phyloP scores from a whole-genome alignment of 1,140 invertebrate genomes.

The Trypoxylus dichotomus region DNA sequence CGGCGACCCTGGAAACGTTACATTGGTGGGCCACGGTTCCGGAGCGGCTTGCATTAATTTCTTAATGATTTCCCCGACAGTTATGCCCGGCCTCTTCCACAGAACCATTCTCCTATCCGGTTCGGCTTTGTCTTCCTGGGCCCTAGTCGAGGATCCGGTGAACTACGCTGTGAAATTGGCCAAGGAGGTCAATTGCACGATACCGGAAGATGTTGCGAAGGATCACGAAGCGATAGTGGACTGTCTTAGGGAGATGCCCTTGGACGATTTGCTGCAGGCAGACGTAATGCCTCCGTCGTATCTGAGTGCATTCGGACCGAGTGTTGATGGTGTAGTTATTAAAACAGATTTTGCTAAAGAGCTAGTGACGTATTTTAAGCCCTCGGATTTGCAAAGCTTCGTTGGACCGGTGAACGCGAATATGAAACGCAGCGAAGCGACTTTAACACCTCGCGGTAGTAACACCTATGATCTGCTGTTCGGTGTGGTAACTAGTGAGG shows the following conservation, averaged over 20 bases:
- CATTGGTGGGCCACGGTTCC: constrained; percentile 89
- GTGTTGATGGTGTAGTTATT: constrained; percentile 84
- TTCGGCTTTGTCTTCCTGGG: constrained; percentile 92
- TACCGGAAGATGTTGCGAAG: constrained; percentile 74
- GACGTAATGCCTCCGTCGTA: constrained; percentile 83
- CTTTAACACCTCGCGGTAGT: constrained; percentile 48
- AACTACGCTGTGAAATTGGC: constrained; percentile 84
- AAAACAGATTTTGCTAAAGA: constrained; percentile 77
- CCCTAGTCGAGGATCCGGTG: constrained; percentile 86
- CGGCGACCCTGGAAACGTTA: constrained; percentile 85
- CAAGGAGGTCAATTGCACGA: constrained; percentile 81
- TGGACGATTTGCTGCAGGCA: constrained; percentile 75
- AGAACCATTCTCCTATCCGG: constrained; percentile 89
- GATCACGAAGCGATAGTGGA: constrained; percentile 81
- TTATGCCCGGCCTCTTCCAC: constrained; percentile 87
- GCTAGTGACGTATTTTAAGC: constrained; percentile 68
- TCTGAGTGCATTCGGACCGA: constrained; percentile 81
- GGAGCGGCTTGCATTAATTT: constrained; percentile 95
- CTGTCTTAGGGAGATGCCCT: constrained; percentile 74
- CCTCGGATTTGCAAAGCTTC: constrained; percentile 68
- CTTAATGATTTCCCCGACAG: constrained; percentile 91
- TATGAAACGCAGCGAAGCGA: constrained; percentile 63
- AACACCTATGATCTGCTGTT: constrained; percentile 78
- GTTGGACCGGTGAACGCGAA: constrained; percentile 62
- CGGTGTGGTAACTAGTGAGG: constrained; percentile 82